Evolutionary conservation across 2,797 vertebrate species (phyloP), one percentile per base, ranked within the genome.

Genomic region (Harpagifer antarcticus): DNA sequence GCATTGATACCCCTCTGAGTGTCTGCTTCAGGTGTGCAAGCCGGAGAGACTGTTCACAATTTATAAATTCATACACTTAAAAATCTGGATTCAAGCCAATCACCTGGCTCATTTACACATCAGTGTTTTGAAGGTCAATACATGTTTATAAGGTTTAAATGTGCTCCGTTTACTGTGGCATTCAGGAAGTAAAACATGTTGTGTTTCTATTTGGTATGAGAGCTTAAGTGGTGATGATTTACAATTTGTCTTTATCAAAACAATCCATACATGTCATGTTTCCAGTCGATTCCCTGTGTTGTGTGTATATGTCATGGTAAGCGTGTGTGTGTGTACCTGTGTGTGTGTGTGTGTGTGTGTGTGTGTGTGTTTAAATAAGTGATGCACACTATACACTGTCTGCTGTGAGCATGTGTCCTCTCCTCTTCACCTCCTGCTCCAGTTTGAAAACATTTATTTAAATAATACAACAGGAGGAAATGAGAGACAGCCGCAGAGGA

Each of bases 401-500:
- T 63, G 44, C 4, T 44, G 9, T 33, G 53, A 5, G 9, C 27
- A 45, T 23, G 44, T 73, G 73, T 65, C 79, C 16, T 72, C 61
- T 76, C 44, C 42, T 78, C 56, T 50, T 81, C 77, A 82, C 84
- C 89, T 68, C 72, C 52, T 87, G 47, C 45, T 77, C 84, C 54
- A 68, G 61, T 87, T 85, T 80, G 11, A 79, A 78, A 58, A 70
- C 68, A 27, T 27, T 27, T 27, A 64, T 66, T 55, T 91, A 49
- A 93, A 92, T 91, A 87, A 89, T 88, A 82, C 47, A 93, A 44
- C 68, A 81, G 83, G 33, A 52, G 62, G 87, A 83, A 83, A 91
- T 89, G 79, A 74, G 86, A 90, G 73, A 90, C 60, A 1, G 6
- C 31, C 7, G 0, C 12, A 19, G 64, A 83, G 70, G 60, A 85